These are phyloP conservation scores for Epinephelus cyanopodus DNA, from an alignment of 2,113 vertebrate species.

Conservation along the genomic window DNA sequence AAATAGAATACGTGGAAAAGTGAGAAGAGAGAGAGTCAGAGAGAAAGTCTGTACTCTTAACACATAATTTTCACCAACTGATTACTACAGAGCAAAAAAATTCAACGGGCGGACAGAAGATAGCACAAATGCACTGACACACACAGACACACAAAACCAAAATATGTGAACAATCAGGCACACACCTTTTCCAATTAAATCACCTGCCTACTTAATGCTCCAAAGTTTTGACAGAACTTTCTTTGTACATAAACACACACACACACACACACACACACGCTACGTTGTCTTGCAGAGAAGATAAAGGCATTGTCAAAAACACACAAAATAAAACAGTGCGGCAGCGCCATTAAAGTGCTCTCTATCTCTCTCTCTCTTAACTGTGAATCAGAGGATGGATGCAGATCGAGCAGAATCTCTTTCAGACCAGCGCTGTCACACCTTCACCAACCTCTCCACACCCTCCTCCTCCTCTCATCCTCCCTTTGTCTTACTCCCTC, in stretches of 20 bases:
- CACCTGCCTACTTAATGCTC: not conserved
- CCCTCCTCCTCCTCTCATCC: not conserved
- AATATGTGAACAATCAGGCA: not conserved
- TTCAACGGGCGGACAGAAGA: not conserved
- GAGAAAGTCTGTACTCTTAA: constrained; percentile 7
- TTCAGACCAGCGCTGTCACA: not conserved
- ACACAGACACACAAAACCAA: not conserved
- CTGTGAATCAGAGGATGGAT: not conserved
- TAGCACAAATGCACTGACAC: not conserved
- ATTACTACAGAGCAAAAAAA: constrained; percentile 4
- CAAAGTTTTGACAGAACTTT: constrained; percentile 8
- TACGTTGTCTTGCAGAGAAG: not conserved
- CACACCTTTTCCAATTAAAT: constrained; percentile 24
- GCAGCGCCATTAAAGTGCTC: not conserved
- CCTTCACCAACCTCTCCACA: not conserved
- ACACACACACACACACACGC: not conserved
- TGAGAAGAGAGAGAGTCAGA: not conserved
- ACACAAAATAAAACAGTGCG: not conserved
- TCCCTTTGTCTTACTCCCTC: not conserved
- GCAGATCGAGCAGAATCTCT: not conserved
- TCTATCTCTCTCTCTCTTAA: not conserved
- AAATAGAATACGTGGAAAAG: not conserved
- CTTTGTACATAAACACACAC: not conserved
- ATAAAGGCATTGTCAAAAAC: not conserved
- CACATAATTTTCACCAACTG: constrained; percentile 50